A percentile compares a stretch with the other conserved stretches of the same genome.
Conservation (phyloP, 2,797 vertebrate species). For the Echiichthys vipera region DNA sequence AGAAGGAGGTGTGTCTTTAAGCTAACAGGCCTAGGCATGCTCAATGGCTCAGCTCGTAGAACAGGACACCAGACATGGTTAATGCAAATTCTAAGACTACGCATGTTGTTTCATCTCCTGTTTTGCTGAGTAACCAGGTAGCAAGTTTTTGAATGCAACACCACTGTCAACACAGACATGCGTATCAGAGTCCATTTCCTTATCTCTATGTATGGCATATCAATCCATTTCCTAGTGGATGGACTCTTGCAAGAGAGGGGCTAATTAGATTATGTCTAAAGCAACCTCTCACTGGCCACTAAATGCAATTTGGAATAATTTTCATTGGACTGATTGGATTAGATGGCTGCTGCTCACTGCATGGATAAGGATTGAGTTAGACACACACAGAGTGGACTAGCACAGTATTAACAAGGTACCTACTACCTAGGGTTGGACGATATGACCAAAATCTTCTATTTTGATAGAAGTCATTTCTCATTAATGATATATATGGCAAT, state of each 20-base stretch:
- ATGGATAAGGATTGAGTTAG: conserved; percentile 57
- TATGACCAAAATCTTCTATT: no score
- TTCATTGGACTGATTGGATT: conserved; percentile 82
- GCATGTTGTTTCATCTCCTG: conserved; percentile 6
- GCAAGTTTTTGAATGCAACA: conserved; percentile 39
- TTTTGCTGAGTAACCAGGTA: conserved; percentile 27
- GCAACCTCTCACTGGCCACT: conserved; percentile 76
- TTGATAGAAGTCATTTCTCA: no score
- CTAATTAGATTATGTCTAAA: conserved; percentile 82
- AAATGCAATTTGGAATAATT: conserved; percentile 85
- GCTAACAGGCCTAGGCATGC: conserved; percentile 66
- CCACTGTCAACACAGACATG: conserved; percentile 37
- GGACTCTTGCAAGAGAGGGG: conserved; percentile 62
- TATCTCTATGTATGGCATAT: conserved; percentile 72
- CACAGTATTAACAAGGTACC: conserved; percentile 37
- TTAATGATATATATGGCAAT: no score
- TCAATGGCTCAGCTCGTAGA: conserved; percentile 52
- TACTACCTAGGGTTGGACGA: conserved; percentile 11
- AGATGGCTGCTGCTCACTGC: conserved; percentile 66
- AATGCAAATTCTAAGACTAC: conserved; percentile 22
- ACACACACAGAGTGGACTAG: conserved; percentile 42
- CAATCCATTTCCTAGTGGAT: conserved; percentile 79
- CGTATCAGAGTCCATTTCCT: conserved; percentile 74
- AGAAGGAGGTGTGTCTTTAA: conserved; percentile 68
- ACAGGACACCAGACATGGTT: conserved; percentile 49